Evolutionary conservation across 2,113 vertebrate species (phyloP), one percentile per base, ranked within the genome.

Genomic region (Recurvirostra avosetta): DNA sequence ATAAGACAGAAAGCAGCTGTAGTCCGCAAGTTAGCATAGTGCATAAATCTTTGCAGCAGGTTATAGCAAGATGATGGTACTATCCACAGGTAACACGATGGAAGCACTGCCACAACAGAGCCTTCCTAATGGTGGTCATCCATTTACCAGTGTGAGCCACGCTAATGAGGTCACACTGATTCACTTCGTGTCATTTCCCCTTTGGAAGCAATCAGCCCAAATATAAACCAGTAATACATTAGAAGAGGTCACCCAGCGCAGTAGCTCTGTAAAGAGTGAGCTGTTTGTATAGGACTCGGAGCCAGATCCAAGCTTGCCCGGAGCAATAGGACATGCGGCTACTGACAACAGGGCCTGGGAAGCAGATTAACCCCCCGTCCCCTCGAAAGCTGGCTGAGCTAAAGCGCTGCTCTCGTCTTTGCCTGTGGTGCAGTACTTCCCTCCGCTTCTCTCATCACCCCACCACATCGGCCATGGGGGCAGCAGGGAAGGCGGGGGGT

Each of bases 121-220:
- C 81, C 40, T 86, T 96, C 86, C 92, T 95, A 95, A 97, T 97
- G 92, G 88, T 89, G 95, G 90, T 83, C 87, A 96, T 97, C 91
- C 67, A 41, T 94, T 98, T 97, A 97, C 67, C 95, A 96, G 94
- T 91, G 78, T 89, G 97, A 98, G 97, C 79, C 93, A 94, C 27
- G 40, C 96, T 98, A 97, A 98, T 93, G 91, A 98, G 93, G 97
- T 97, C 95, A 88, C 95, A 85, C 80, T 83, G 88, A 96, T 94
- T 96, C 94, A 94, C 93, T 96, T 97, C 29, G 22, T 97, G 94
- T 96, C 92, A 88, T 96, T 96, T 96, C 82, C 83, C 96, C 93
- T 94, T 93, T 95, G 94, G 66, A 96, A 88, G 95, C 90, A 96
- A 96, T 97, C 96, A 95, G 87, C 34, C 7, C 82, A 90, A 96